These are phyloP conservation scores for Lutjanus argentimaculatus DNA, from an alignment of 2,797 vertebrate species.

Conservation along the genomic window DNA sequence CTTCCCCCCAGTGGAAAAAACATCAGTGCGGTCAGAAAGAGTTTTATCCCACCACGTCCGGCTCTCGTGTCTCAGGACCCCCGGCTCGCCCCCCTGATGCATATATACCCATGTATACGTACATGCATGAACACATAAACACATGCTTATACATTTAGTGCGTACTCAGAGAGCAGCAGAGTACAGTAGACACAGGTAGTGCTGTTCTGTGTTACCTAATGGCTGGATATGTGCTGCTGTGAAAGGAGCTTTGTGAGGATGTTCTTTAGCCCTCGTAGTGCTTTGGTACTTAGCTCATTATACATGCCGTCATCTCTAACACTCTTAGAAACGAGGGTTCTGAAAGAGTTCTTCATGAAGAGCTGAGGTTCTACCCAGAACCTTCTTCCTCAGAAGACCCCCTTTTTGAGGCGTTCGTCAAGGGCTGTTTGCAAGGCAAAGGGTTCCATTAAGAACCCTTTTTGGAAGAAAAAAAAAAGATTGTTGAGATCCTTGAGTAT, in stretches of 20 bases:
- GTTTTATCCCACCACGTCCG: constrained; percentile 58
- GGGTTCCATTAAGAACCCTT: too few species aligned
- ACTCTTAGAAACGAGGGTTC: too few species aligned
- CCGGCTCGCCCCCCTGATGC: constrained; percentile 16
- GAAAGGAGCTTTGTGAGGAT: constrained; percentile 79
- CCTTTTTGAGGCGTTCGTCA: too few species aligned
- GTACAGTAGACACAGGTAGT: constrained; percentile 63
- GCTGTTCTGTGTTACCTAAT: constrained; percentile 77
- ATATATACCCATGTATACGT: constrained; percentile 34
- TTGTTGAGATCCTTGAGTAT: too few species aligned
- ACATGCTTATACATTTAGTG: constrained; percentile 44
- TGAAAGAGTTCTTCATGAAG: too few species aligned
- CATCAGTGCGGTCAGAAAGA: constrained; percentile 63
- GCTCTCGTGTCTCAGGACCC: constrained; percentile 60
- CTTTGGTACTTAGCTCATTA: constrained; percentile 34
- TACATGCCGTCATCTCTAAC: constrained; percentile 49
- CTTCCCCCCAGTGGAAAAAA: constrained; percentile 72
- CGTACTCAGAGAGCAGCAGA: constrained; percentile 38
- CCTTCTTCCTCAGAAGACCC: too few species aligned
- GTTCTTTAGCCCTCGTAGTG: constrained; percentile 39
- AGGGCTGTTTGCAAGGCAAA: too few species aligned
- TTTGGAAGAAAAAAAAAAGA: too few species aligned
- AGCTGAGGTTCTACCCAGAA: too few species aligned
- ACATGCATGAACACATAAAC: constrained; percentile 66
- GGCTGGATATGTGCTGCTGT: constrained; percentile 55